A percentile compares a stretch with the other conserved stretches of the same genome.
Evolutionary conservation across 92 coral and sea anemone species (phyloP).

Genomic region (Umimayanthus chanpuru): DNA sequence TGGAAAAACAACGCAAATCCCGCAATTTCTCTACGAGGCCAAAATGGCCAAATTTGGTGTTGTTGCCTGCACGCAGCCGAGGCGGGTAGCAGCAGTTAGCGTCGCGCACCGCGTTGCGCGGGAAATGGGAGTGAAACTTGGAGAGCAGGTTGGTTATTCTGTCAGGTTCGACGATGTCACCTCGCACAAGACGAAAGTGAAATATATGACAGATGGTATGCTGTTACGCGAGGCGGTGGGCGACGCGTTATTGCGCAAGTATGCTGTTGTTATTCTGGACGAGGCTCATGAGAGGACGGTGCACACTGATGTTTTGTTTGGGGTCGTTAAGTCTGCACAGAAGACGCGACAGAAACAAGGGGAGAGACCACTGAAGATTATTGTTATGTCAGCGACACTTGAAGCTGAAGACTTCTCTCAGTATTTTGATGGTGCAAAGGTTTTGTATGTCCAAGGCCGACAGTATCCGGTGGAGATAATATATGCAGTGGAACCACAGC

Average conservation of each 20-base stretch:
- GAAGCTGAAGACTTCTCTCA: constrained; percentile 95
- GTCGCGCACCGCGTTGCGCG: constrained; percentile 94
- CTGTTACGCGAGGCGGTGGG: constrained; percentile 87
- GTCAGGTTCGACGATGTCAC: constrained; percentile 94
- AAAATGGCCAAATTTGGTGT: constrained; percentile 81
- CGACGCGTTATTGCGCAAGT: constrained; percentile 83
- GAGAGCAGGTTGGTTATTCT: constrained; percentile 92
- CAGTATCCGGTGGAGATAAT: constrained; percentile 89
- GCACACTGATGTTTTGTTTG: constrained; percentile 95
- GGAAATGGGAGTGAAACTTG: constrained; percentile 85
- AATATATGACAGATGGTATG: constrained; percentile 99
- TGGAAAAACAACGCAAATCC: constrained; percentile 96
- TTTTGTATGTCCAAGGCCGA: constrained; percentile 94
- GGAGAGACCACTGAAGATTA: constrained; percentile 71
- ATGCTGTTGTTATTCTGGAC: constrained; percentile 86
- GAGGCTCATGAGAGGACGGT: constrained; percentile 98
- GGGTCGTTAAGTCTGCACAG: constrained; percentile 93
- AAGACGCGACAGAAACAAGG: constrained; percentile 67
- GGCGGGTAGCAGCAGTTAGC: constrained; percentile 96
- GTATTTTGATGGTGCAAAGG: constrained; percentile 84
- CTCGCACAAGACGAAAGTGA: constrained; percentile 79
- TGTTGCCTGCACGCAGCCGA: constrained; percentile 93
- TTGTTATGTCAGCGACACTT: constrained; percentile 98
- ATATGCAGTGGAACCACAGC: constrained; percentile 86
- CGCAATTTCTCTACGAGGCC: constrained; percentile 94